These are phyloP conservation scores for Phyto melanocephala DNA, from an alignment of 2,888 invertebrate genomes.

Conservation along the genomic window DNA sequence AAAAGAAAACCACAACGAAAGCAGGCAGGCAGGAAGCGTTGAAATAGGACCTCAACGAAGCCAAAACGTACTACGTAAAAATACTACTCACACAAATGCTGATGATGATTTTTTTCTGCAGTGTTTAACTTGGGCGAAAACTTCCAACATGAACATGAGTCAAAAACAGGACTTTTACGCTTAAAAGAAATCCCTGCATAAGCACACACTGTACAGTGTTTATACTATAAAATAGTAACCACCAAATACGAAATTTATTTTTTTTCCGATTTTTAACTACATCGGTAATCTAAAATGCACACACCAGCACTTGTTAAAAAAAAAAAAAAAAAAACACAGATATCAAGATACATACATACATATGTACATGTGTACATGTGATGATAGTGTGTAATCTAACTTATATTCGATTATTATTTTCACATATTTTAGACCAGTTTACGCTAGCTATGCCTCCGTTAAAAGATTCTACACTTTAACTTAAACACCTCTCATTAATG, in stretches of 20 bases:
- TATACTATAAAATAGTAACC: conserved; percentile 9
- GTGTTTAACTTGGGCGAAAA: neutral
- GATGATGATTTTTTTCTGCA: neutral
- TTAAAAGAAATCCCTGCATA: neutral
- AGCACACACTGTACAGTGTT: no score
- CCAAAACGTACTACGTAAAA: conserved; percentile 1
- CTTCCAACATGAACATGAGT: conserved; percentile 28
- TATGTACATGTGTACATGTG: no score
- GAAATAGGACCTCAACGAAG: conserved; percentile 50
- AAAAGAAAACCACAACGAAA: conserved; percentile 23
- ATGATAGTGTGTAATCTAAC: no score
- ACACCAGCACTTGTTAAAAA: neutral
- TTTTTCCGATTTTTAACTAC: neutral
- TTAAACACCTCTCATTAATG: neutral
- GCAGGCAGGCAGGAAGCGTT: conserved; percentile 46
- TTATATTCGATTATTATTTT: no score
- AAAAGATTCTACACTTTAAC: neutral
- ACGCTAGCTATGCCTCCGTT: no score
- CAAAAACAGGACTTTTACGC: conserved; percentile 39
- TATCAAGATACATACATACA: neutral
- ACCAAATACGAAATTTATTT: neutral
- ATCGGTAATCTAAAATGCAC: neutral
- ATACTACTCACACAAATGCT: conserved; percentile 28
- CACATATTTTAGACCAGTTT: no score
- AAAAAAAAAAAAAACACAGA: neutral